Percentiles rank a stretch among this genome's conserved stretches.
Conservation (phyloP, 2,797 vertebrate species). For the Sebastes trivittatus region DNA sequence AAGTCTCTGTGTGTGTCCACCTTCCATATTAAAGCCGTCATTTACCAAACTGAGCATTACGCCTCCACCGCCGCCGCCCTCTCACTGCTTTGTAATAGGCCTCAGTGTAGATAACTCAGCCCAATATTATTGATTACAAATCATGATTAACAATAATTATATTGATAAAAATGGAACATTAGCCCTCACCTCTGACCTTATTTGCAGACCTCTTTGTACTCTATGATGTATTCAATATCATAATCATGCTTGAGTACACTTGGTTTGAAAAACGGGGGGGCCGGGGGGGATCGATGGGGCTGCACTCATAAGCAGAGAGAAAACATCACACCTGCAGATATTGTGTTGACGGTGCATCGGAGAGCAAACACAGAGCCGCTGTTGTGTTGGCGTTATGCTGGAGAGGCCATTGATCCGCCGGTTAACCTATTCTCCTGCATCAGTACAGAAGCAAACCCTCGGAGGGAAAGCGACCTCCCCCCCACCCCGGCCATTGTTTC, state of each 20-base stretch:
- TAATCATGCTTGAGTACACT: slow-evolving; percentile 78
- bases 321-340: slow-evolving; percentile 75
- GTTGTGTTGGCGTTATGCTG: slow-evolving; percentile 53
- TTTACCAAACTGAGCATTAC: slow-evolving; percentile 8
- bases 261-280: slow-evolving; percentile 17
- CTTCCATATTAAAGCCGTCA: neutral
- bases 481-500: slow-evolving; percentile 60
- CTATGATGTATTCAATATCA: slow-evolving; percentile 78
- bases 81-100: neutral
- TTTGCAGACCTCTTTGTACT: slow-evolving; percentile 74
- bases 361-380: slow-evolving; percentile 63
- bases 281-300: slow-evolving; percentile 28
- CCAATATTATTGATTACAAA: slow-evolving; percentile 75
- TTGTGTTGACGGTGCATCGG: slow-evolving; percentile 66
- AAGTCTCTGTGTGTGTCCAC: neutral
- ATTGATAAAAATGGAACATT: slow-evolving; percentile 78
- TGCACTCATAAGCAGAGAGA: slow-evolving; percentile 51
- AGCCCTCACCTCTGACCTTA: slow-evolving; percentile 76
- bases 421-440: slow-evolving; percentile 78
- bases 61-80: neutral
- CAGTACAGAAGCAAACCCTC: slow-evolving; percentile 64
- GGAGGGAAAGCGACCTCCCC: slow-evolving; percentile 36
- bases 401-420: slow-evolving; percentile 75
- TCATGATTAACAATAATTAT: slow-evolving; percentile 79
- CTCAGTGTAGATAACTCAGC: slow-evolving; percentile 46